A percentile compares a stretch with the other conserved stretches of the same genome.
Conservation (phyloP, 2,113 vertebrate species). For the Etia nguti region DNA sequence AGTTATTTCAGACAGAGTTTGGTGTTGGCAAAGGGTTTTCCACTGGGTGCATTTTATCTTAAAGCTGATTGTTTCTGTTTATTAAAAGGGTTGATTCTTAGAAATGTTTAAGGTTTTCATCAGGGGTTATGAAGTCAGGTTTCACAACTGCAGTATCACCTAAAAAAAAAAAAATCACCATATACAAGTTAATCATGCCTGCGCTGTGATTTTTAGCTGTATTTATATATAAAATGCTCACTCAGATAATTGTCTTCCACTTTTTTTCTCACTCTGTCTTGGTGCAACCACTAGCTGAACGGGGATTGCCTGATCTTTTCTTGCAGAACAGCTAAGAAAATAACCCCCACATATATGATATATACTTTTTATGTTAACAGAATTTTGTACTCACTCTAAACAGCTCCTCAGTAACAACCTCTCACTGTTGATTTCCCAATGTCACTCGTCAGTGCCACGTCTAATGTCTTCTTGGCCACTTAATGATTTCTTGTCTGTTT, state of each 20-base stretch:
- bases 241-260: not conserved
- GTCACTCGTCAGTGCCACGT: not conserved
- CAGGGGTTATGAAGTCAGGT: not conserved
- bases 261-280: not conserved
- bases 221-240: not conserved
- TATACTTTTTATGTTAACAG: not conserved
- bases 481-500: slow-evolving; percentile 52
- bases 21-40: not conserved
- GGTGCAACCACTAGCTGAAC: not conserved
- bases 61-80: not conserved
- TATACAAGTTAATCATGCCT: not conserved
- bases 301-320: not conserved
- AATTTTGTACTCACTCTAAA: not conserved
- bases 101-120: not conserved
- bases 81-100: not conserved
- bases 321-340: not conserved
- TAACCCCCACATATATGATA: not conserved
- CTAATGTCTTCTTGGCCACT: not conserved
- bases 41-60: not conserved
- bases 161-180: not conserved
- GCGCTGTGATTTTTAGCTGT: not conserved
- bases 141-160: not conserved
- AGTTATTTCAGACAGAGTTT: not conserved
- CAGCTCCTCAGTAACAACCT: not conserved
- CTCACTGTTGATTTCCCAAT: not conserved